Conservation (phyloP, 2,113 vertebrate species). For the Daphoenositta chrysoptera region DNA sequence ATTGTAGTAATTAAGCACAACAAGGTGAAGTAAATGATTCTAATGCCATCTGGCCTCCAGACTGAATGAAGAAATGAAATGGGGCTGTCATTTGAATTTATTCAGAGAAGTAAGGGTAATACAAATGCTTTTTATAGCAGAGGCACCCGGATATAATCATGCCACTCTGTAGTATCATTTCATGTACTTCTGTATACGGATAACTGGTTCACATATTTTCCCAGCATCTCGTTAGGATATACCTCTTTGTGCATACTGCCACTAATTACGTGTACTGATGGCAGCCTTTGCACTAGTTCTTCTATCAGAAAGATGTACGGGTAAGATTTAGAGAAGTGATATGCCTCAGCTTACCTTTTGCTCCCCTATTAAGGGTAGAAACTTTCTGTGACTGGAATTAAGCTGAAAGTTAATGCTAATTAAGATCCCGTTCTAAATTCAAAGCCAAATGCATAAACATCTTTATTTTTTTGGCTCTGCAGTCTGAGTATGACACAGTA, state of each 20-base stretch:
- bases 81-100: conserved; percentile 90
- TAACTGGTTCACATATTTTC: background rate
- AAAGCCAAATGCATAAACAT: background rate
- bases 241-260: background rate
- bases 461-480: background rate
- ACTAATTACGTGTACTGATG: background rate
- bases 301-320: background rate
- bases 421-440: background rate
- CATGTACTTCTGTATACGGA: background rate
- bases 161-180: conserved; percentile 2
- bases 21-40: conserved; percentile 99
- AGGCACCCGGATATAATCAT: conserved; percentile 36
- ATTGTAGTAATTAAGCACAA: conserved; percentile 99
- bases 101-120: conserved; percentile 87
- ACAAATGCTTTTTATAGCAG: conserved; percentile 63
- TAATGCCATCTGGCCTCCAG: conserved; percentile 94
- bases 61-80: conserved; percentile 90
- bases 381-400: background rate
- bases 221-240: background rate
- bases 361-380: background rate
- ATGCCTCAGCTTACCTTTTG: background rate
- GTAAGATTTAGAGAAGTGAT: background rate
- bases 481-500: background rate
- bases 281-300: background rate
- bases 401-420: background rate